These are phyloP conservation scores for Heptranchias perlo DNA, from an alignment of 2,113 vertebrate genomes.

Conservation along the genomic window DNA sequence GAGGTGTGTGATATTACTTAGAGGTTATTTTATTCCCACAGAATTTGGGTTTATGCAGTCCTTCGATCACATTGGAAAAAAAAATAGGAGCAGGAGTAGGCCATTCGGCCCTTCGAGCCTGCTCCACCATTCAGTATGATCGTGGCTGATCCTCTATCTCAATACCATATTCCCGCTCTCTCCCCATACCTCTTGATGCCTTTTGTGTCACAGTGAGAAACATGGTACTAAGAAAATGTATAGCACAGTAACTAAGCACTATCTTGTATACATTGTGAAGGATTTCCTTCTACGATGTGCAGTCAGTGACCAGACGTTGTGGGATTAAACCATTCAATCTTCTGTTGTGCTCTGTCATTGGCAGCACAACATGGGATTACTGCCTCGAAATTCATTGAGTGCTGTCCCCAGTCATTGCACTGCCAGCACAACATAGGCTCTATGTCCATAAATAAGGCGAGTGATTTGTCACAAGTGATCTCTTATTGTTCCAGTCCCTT, in stretches of 20 bases:
- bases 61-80: not conserved
- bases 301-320: not conserved
- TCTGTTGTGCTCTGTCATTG: not conserved
- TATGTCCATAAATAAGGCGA: not conserved
- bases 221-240: not conserved
- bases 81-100: no score
- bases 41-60: not conserved
- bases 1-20: not conserved
- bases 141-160: no score
- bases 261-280: not conserved
- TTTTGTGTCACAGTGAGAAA: not conserved
- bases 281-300: not conserved
- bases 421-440: not conserved
- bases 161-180: no score
- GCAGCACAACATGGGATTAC: not conserved
- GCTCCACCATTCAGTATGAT: no score
- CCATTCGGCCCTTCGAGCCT: no score
- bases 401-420: not conserved
- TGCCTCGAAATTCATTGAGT: not conserved
- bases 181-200: no score
- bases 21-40: not conserved
- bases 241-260: not conserved
- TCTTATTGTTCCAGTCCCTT: not conserved
- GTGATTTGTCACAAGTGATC: not conserved
- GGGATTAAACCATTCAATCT: not conserved